A percentile compares a stretch with the other conserved stretches of the same genome.
Conservation (phyloP, 2,113 vertebrate species). For the Arvicanthis niloticus region DNA sequence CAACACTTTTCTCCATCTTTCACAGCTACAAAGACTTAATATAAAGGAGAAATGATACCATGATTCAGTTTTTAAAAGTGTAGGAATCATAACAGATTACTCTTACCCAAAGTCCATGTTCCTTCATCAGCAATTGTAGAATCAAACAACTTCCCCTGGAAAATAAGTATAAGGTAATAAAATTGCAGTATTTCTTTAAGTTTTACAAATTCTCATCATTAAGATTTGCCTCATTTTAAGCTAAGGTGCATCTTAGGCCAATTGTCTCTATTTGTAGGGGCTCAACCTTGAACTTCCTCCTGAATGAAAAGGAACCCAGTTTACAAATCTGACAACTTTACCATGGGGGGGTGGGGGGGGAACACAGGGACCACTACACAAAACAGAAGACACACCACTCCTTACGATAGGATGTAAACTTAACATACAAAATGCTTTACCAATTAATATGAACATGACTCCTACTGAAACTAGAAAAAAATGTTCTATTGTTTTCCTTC, state of each 20-base stretch:
- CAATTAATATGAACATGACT: slow-evolving; percentile 8
- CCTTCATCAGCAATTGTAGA: slow-evolving; percentile 95
- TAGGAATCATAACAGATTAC: neutral
- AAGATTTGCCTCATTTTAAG: slow-evolving; percentile 26
- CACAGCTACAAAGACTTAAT: slow-evolving; percentile 27
- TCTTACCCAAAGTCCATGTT: slow-evolving; percentile 96
- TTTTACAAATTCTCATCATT: slow-evolving; percentile 46
- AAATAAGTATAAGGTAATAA: slow-evolving; percentile 72
- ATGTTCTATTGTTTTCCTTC: neutral
- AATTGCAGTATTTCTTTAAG: slow-evolving; percentile 25
- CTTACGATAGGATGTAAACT: neutral
- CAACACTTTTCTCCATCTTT: slow-evolving; percentile 24
- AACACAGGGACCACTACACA: neutral
- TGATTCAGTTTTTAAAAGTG: slow-evolving; percentile 7
- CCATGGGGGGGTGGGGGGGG: neutral
- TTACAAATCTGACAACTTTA: neutral
- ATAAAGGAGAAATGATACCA: neutral
- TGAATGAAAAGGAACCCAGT: neutral
- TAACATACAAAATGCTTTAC: slow-evolving; percentile 1
- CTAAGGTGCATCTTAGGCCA: slow-evolving; percentile 21
- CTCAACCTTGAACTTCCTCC: neutral
- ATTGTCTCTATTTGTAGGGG: neutral
- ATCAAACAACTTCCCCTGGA: slow-evolving; percentile 95
- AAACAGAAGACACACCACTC: neutral
- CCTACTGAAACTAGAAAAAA: slow-evolving; percentile 12